Conservation (phyloP, 92 coral and sea anemone species). For the Galaxea fascicularis region DNA sequence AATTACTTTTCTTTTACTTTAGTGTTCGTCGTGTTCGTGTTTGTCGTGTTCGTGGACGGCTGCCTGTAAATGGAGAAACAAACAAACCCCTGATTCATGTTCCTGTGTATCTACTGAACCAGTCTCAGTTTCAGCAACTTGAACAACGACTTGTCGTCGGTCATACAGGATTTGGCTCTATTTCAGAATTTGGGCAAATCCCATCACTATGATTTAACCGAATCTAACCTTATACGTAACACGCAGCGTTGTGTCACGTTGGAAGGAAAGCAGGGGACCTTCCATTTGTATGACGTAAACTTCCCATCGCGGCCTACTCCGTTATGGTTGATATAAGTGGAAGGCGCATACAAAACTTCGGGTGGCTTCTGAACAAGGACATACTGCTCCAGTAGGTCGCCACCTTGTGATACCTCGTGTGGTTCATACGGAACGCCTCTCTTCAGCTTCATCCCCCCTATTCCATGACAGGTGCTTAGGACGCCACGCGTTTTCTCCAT, state of each 20-base stretch:
- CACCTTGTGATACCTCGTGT: constrained; percentile 33
- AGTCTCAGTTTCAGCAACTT: constrained; percentile 1
- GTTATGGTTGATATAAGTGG: constrained; percentile 26
- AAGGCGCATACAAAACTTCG: constrained; percentile 35
- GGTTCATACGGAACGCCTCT: constrained; percentile 30
- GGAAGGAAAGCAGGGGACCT: constrained; percentile 22
- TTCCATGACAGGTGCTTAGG: constrained; percentile 16
- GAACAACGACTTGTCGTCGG: constrained; percentile 1
- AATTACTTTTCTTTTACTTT: too few species aligned
- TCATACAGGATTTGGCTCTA: neutral
- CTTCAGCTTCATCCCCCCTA: constrained; percentile 21
- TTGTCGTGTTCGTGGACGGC: constrained; percentile 1
- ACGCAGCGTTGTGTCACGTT: constrained; percentile 34
- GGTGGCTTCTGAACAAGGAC: constrained; percentile 29
- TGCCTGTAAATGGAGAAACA: neutral
- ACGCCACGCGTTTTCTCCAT: constrained; percentile 26
- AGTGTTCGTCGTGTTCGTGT: too few species aligned
- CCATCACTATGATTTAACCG: too few species aligned
- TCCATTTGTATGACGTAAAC: constrained; percentile 31
- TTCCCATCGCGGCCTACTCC: constrained; percentile 20
- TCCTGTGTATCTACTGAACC: constrained; percentile 10
- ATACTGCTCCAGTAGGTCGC: constrained; percentile 11
- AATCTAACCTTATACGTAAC: constrained; percentile 17
- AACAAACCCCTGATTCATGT: neutral
- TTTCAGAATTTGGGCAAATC: too few species aligned